Evolutionary conservation across 2,888 invertebrate species (phyloP), one percentile per base, ranked within the genome.

Genomic region (Matsumyia berberina): DNA sequence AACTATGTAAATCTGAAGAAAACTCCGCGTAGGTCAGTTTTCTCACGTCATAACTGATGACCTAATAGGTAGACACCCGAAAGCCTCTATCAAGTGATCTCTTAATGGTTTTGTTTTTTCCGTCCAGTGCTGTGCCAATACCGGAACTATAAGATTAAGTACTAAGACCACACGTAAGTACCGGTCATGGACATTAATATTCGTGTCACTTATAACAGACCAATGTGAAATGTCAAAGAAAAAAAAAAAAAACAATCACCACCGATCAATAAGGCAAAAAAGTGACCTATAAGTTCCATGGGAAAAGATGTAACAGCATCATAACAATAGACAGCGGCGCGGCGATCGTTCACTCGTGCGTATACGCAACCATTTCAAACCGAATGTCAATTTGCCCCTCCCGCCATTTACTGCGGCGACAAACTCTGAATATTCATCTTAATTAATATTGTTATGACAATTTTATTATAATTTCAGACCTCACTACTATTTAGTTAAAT

Each of bases 381-480:
- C n/a, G n/a, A 42, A 37, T 42, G 17, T 39, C 33, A 39, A 35
- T 44, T 12, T 17, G n/a, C 7, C 33, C 19, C 12, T 51, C 12
- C 55, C 9, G 9, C 17, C 12, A n/a, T 5, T 11, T 12, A 11
- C 8, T 9, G 5, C 12, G 24, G 33, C 11, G n/a, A 33, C 9
- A 15, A 8, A 46, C 51, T 24, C 24, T 80, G 55, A 72, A 83
- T 74, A 79, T 69, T 74, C 73, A 83, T 39, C 49, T 46, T 37
- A 66, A 62, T 62, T 57, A 44, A 64, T 74, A 64, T 64, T 64
- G 33, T 67, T 67, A 73, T 83, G 44, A 69, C 58, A 64, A 55
- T 83, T 69, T 79, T 57, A 79, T 83, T 83, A 44, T 79, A 79
- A 64, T 80, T 74, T 64, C 19, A 29, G 64, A 79, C 74, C 24